phyloP scores from a whole-genome alignment of 2,888 invertebrate species.

The Cephalotes varians region DNA sequence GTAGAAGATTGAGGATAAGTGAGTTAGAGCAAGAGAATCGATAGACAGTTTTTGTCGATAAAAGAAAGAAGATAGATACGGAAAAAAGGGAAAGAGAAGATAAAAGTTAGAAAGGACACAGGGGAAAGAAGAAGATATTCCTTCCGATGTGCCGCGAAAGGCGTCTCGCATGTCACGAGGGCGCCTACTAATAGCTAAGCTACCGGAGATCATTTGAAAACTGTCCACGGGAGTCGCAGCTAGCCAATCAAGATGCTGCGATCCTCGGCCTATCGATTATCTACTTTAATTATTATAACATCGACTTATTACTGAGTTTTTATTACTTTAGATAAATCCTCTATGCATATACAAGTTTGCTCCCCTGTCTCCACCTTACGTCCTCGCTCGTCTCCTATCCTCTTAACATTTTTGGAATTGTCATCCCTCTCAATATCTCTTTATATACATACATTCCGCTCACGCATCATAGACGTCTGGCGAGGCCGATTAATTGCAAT shows the following conservation, averaged over 20 bases:
- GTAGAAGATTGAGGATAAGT: slow-evolving; percentile 39
- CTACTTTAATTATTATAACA: slow-evolving; percentile 84
- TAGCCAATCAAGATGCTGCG: slow-evolving; percentile 85
- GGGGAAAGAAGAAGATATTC: slow-evolving; percentile 61
- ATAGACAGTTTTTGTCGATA: slow-evolving; percentile 36
- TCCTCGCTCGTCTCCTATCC: slow-evolving; percentile 70
- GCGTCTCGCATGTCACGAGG: slow-evolving; percentile 78
- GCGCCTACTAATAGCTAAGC: slow-evolving; percentile 85
- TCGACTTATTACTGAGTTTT: slow-evolving; percentile 82
- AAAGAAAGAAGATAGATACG: slow-evolving; percentile 17
- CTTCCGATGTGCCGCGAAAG: slow-evolving; percentile 67
- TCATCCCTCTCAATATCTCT: slow-evolving; percentile 48
- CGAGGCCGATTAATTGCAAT: slow-evolving; percentile 26
- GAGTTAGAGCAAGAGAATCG: slow-evolving; percentile 30
- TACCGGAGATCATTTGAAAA: slow-evolving; percentile 86
- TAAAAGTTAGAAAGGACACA: slow-evolving; percentile 59
- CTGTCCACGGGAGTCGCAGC: slow-evolving; percentile 85
- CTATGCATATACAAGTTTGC: slow-evolving; percentile 81
- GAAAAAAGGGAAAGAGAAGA: slow-evolving; percentile 48
- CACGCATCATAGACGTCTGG: slow-evolving; percentile 1
- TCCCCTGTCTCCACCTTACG: slow-evolving; percentile 71
- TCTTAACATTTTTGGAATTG: slow-evolving; percentile 69
- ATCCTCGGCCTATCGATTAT: slow-evolving; percentile 85
- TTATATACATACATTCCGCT: slow-evolving; percentile 14
- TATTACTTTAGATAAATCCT: slow-evolving; percentile 79